Percentiles rank a stretch among this genome's conserved stretches.
Evolutionary conservation across 2,888 invertebrate species (phyloP).

Genomic region (Orthosia cruda): DNA sequence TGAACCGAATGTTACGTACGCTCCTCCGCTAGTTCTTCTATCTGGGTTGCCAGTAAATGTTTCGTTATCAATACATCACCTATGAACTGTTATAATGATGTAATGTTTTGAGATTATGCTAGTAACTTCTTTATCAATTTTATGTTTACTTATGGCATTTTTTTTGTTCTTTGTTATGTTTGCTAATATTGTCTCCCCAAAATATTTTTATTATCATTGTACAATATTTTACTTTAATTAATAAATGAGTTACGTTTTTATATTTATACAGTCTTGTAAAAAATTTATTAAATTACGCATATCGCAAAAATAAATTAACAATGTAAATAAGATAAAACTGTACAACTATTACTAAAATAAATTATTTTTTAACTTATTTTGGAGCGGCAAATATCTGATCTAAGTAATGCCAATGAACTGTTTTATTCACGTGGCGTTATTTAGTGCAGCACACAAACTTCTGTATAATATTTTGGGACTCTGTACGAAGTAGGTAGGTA

Average conservation of each 20-base stretch:
- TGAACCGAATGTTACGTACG: slow-evolving; percentile 58
- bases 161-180: slow-evolving; percentile 90
- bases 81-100: slow-evolving; percentile 71
- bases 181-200: slow-evolving; percentile 84
- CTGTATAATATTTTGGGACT: slow-evolving; percentile 77
- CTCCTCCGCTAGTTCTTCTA: slow-evolving; percentile 61
- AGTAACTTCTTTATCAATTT: slow-evolving; percentile 77
- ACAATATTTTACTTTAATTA: slow-evolving; percentile 83
- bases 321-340: slow-evolving; percentile 84
- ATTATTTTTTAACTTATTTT: slow-evolving; percentile 85
- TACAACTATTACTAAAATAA: slow-evolving; percentile 69
- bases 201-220: slow-evolving; percentile 85
- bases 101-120: slow-evolving; percentile 86
- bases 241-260: slow-evolving; percentile 84
- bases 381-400: slow-evolving; percentile 70
- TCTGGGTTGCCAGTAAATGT: slow-evolving; percentile 62
- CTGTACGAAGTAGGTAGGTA: slow-evolving; percentile 68
- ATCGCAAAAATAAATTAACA: slow-evolving; percentile 82
- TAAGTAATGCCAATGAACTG: slow-evolving; percentile 66
- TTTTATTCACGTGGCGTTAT: slow-evolving; percentile 69
- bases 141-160: slow-evolving; percentile 75
- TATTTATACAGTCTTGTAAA: slow-evolving; percentile 84
- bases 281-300: slow-evolving; percentile 85
- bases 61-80: slow-evolving; percentile 75
- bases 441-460: slow-evolving; percentile 67